These are phyloP conservation scores for Stratiolaelaps scimitus DNA, from an alignment of 1,140 invertebrate species.

Conservation along the genomic window DNA sequence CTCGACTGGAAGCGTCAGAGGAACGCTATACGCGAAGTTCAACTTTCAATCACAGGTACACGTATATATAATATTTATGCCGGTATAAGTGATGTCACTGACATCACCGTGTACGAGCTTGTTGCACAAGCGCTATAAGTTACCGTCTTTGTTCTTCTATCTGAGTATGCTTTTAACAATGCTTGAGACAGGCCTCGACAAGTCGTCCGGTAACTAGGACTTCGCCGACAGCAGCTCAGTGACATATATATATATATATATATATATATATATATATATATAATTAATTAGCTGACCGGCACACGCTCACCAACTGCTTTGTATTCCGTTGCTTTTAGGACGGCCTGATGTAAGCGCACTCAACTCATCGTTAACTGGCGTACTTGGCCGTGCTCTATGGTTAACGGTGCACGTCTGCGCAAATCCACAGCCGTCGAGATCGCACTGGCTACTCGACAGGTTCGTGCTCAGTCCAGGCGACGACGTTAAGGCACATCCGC, in stretches of 20 bases:
- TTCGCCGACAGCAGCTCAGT: too few species aligned
- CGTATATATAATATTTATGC: too few species aligned
- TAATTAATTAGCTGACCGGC: constrained; percentile 14
- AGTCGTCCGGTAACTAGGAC: too few species aligned
- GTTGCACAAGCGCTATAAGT: too few species aligned
- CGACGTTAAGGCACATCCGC: constrained; percentile 39
- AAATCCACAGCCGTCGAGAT: constrained; percentile 46
- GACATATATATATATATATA: constrained; percentile 23
- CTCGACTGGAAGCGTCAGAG: constrained; percentile 37
- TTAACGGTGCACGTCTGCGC: constrained; percentile 50
- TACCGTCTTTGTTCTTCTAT: too few species aligned
- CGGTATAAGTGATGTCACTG: too few species aligned
- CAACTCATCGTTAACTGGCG: constrained; percentile 45
- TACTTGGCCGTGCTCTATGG: constrained; percentile 45
- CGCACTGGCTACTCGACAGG: constrained; percentile 48
- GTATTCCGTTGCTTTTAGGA: constrained; percentile 43
- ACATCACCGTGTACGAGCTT: too few species aligned
- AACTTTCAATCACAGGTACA: constrained; percentile 46
- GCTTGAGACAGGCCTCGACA: too few species aligned
- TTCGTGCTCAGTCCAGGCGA: constrained; percentile 47
- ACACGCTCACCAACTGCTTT: background rate
- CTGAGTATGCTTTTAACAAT: too few species aligned
- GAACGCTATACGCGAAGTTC: constrained; percentile 45
- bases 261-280: constrained; percentile 24
- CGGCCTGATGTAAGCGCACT: constrained; percentile 48